Percentiles rank a stretch among this genome's conserved stretches.
phyloP scores from a whole-genome alignment of 2,113 vertebrate genomes.

The Pterophyllum scalare region DNA sequence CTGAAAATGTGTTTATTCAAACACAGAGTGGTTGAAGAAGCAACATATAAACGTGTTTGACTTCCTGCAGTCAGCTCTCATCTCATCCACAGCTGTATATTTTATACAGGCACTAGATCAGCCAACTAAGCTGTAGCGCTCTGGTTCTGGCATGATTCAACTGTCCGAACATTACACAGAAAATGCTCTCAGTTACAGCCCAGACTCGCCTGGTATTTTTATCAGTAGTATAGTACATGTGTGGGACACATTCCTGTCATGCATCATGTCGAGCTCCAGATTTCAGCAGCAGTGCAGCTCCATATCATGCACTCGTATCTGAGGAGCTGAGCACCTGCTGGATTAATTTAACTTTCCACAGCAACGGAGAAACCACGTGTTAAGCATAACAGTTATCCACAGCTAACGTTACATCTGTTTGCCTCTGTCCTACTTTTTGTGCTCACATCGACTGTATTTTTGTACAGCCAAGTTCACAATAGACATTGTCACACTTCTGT shows the following conservation, averaged over 20 bases:
- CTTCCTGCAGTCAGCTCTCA: not conserved
- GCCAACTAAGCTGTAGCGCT: not conserved
- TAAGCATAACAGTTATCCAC: not conserved
- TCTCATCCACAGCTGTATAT: not conserved
- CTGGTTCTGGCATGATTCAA: not conserved
- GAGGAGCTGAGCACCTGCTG: not conserved
- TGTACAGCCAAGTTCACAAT: too few species aligned
- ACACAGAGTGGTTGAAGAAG: too few species aligned
- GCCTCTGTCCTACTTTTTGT: not conserved
- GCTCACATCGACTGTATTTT: not conserved
- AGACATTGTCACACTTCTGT: not conserved
- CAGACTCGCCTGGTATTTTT: not conserved
- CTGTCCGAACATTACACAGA: not conserved
- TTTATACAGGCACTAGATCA: not conserved
- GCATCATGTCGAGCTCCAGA: not conserved
- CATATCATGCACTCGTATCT: not conserved
- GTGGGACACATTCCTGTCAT: not conserved
- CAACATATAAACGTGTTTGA: too few species aligned
- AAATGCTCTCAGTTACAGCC: not conserved
- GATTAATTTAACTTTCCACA: not conserved
- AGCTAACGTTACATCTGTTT: not conserved
- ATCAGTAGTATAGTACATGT: not conserved
- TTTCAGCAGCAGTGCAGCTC: not conserved
- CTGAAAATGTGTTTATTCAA: not conserved
- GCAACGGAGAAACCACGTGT: not conserved